Conservation (phyloP, 2,888 invertebrate genomes). For the Scaptodrosophila latifasciaeformis region DNA sequence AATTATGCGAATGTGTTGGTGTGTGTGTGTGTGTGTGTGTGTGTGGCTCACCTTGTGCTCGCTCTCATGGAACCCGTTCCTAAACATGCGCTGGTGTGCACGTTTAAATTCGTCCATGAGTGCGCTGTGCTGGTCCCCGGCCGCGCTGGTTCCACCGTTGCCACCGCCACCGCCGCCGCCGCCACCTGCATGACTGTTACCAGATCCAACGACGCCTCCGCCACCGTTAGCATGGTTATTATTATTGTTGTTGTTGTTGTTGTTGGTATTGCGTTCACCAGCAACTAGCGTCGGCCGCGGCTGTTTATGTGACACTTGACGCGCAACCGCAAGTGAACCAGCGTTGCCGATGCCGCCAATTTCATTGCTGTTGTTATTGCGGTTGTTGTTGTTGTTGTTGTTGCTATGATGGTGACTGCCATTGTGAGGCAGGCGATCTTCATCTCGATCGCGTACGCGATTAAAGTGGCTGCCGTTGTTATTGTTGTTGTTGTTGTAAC, state of each 20-base stretch:
- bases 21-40: no score
- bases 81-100: conserved; percentile 91
- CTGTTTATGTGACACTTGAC: conserved; percentile 56
- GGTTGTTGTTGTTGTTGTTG: conserved; percentile 25
- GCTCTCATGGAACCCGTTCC: conserved; percentile 75
- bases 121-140: conserved; percentile 81
- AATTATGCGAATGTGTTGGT: no score
- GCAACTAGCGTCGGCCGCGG: conserved; percentile 6
- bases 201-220: conserved; percentile 74
- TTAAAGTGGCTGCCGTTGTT: conserved; percentile 9
- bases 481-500: conserved; percentile 17
- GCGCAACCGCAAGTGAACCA: conserved; percentile 23
- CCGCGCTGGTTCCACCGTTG: conserved; percentile 56
- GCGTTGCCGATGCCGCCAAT: conserved; percentile 2
- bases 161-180: conserved; percentile 71
- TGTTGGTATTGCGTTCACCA: conserved; percentile 78
- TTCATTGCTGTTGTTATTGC: conserved; percentile 15
- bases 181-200: conserved; percentile 23
- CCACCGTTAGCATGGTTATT: conserved; percentile 26
- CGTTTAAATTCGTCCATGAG: conserved; percentile 93
- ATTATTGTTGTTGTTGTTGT: conserved; percentile 25
- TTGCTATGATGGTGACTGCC: conserved; percentile 4
- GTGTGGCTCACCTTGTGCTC: conserved; percentile 66
- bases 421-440: conserved; percentile 30
- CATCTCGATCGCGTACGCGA: conserved; percentile 22